These are phyloP conservation scores for Andrena minutula DNA, from an alignment of 2,888 invertebrate genomes.

Conservation along the genomic window DNA sequence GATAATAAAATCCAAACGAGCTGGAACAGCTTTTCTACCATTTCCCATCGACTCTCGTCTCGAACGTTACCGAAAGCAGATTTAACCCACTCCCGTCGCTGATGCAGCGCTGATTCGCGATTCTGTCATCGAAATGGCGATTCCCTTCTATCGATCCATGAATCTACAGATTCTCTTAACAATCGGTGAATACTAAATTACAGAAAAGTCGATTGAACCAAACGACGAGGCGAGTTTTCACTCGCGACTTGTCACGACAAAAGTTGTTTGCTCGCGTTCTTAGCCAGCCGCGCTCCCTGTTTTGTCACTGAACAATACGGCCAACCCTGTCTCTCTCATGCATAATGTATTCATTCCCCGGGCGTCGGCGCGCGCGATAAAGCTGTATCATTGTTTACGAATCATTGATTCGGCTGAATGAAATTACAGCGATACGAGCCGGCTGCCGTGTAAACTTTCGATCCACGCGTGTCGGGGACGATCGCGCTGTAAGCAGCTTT, in stretches of 20 bases:
- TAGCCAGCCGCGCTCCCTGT: conserved; percentile 32
- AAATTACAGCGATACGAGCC: conserved; percentile 71
- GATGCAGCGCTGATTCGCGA: conserved; percentile 7
- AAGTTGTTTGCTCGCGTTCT: conserved; percentile 45
- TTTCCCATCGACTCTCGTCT: conserved; percentile 13
- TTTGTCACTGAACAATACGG: conserved; percentile 57
- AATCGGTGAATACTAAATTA: not conserved
- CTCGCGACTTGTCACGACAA: conserved; percentile 40
- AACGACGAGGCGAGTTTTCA: not conserved
- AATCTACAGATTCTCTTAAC: not conserved
- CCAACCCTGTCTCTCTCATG: conserved; percentile 64
- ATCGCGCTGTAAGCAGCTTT: conserved; percentile 61
- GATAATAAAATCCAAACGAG: conserved; percentile 49
- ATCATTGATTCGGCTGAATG: conserved; percentile 78
- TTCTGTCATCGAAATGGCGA: not conserved
- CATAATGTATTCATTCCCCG: conserved; percentile 70
- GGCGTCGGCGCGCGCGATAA: conserved; percentile 67
- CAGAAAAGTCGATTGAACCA: conserved; percentile 11
- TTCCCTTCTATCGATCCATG: conserved; percentile 1
- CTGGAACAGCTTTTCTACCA: conserved; percentile 33
- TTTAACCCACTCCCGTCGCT: conserved; percentile 36
- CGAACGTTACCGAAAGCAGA: conserved; percentile 30
- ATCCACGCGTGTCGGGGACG: conserved; percentile 9
- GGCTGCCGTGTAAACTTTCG: conserved; percentile 56
- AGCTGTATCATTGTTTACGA: conserved; percentile 80